These are phyloP conservation scores for Exephanes ischioxanthus DNA, from an alignment of 2,888 invertebrate species.

Conservation along the genomic window DNA sequence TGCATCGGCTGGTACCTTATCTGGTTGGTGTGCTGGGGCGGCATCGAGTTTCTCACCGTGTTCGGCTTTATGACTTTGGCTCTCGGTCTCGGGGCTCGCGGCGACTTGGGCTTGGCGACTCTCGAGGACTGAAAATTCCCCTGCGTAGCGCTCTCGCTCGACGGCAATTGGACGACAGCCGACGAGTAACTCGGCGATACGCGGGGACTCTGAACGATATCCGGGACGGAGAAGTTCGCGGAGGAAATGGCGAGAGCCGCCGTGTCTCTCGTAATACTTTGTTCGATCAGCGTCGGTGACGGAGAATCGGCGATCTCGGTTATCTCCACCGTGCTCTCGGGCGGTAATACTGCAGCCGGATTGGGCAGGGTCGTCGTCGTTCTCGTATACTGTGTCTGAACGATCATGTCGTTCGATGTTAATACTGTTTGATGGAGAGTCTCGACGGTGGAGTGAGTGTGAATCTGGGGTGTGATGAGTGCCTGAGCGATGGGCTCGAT, in stretches of 20 bases:
- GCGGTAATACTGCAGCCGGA: slow-evolving; percentile 73
- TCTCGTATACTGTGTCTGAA: slow-evolving; percentile 82
- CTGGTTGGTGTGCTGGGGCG: slow-evolving; percentile 71
- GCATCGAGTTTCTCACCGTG: slow-evolving; percentile 74
- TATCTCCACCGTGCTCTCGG: slow-evolving; percentile 80
- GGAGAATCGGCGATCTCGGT: slow-evolving; percentile 80
- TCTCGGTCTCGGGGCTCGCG: slow-evolving; percentile 75
- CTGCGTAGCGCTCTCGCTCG: slow-evolving; percentile 66
- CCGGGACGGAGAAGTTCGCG: slow-evolving; percentile 70
- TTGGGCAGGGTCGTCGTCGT: slow-evolving; percentile 82
- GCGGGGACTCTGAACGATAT: slow-evolving; percentile 76
- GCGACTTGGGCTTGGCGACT: slow-evolving; percentile 75
- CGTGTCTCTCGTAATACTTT: slow-evolving; percentile 64
- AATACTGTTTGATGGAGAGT: slow-evolving; percentile 83
- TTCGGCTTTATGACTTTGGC: slow-evolving; percentile 78
- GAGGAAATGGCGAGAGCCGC: slow-evolving; percentile 68
- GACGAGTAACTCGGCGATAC: slow-evolving; percentile 22
- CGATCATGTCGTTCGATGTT: slow-evolving; percentile 82
- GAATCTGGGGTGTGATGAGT: slow-evolving; percentile 81
- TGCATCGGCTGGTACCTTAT: slow-evolving; percentile 79
- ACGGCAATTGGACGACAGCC: slow-evolving; percentile 70
- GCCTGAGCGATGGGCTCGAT: slow-evolving; percentile 82
- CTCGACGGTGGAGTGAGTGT: slow-evolving; percentile 82
- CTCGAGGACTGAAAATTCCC: slow-evolving; percentile 72
- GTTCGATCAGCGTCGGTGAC: slow-evolving; percentile 72